Conservation (phyloP, 2,797 vertebrate species). For the Mormyrus proboscirostris region DNA sequence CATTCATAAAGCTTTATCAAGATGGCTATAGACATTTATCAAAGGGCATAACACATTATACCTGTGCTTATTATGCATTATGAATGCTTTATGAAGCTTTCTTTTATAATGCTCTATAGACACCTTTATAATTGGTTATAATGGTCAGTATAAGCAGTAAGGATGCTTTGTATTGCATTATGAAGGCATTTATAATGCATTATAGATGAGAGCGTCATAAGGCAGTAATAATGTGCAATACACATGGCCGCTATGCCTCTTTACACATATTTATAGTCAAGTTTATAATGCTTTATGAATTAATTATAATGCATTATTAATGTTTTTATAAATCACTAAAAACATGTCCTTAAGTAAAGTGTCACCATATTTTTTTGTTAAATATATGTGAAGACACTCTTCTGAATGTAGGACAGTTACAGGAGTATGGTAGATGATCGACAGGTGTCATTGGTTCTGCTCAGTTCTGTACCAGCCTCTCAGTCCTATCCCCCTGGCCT, state of each 20-base stretch:
- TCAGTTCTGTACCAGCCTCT: neutral
- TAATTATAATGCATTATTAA: neutral
- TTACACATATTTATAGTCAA: neutral
- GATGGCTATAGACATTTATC: neutral
- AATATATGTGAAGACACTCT: neutral
- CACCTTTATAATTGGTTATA: neutral
- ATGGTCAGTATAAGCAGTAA: neutral
- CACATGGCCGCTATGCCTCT: neutral
- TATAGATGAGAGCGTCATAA: neutral
- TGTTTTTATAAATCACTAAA: neutral
- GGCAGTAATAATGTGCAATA: neutral
- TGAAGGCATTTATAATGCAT: neutral
- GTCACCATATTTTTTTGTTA: neutral
- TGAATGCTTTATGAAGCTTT: neutral
- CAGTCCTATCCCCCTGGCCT: neutral
- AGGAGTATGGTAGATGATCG: neutral
- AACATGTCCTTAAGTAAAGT: neutral
- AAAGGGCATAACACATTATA: neutral
- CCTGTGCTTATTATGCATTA: neutral
- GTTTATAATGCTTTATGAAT: neutral
- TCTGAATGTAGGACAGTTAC: neutral
- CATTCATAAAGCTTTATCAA: neutral
- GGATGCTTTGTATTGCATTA: neutral
- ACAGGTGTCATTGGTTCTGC: neutral
- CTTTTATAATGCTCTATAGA: neutral